Evolutionary conservation across 2,888 invertebrate species (phyloP).

Genomic region (Drosophila suboccidentalis): DNA sequence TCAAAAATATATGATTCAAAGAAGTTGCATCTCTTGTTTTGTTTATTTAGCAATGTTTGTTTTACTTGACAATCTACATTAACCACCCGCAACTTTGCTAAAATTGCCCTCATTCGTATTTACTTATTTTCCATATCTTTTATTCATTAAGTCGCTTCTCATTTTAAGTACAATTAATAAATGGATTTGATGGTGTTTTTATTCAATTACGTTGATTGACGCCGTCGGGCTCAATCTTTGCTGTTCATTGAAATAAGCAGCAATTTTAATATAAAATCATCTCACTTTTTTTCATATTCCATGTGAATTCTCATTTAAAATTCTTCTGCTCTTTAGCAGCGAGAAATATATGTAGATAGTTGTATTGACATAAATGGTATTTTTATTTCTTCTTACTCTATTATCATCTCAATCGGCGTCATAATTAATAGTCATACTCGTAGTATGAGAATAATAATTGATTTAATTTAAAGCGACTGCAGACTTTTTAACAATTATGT

Average conservation of each 20-base stretch:
- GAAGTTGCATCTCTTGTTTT: too few species aligned
- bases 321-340: neutral
- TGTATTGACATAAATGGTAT: constrained; percentile 20
- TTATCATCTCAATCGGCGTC: constrained; percentile 45
- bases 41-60: neutral
- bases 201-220: constrained; percentile 24
- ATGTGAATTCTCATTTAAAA: constrained; percentile 27
- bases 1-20: too few species aligned
- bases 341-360: neutral
- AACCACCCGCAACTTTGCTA: neutral
- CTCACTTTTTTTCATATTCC: constrained; percentile 1
- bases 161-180: constrained; percentile 4
- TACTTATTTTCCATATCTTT: neutral
- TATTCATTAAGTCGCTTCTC: neutral
- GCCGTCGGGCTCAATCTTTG: constrained; percentile 23
- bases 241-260: constrained; percentile 26
- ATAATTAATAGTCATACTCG: constrained; percentile 41
- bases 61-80: neutral
- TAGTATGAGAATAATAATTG: constrained; percentile 32
- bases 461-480: constrained; percentile 30
- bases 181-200: constrained; percentile 20
- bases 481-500: constrained; percentile 3
- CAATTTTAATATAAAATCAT: constrained; percentile 38
- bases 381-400: constrained; percentile 16
- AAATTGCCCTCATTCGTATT: neutral